Evolutionary conservation across 2,797 vertebrate species (phyloP), one percentile per base, ranked within the genome.

Genomic region (Myioborus melanocephalus): DNA sequence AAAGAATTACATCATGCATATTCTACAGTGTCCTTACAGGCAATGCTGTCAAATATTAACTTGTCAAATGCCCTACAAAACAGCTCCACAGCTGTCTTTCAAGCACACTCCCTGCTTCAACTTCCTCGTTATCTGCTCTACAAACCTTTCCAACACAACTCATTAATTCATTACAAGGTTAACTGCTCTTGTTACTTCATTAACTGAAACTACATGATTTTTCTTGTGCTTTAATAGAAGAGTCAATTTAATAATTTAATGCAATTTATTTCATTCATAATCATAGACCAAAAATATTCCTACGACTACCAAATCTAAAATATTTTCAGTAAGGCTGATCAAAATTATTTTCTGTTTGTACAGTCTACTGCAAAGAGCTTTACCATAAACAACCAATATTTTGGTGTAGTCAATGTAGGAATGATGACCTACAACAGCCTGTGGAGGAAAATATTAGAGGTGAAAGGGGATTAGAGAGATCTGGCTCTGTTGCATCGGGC

Each of bases 81-180:
- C 44, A 68, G 53, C 26, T 72, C 87, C 44, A 56, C 0, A 1
- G 57, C 52, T 61, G 77, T 78, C 80, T 88, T 95, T 93, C 88
- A 94, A 93, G 72, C 53, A 78, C 72, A 46, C 49, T 78, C 26
- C 27, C 35, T 71, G 69, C 57, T 86, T 81, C 61, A 65, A 57
- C 69, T 90, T 94, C 93, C 82, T 94, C 16, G 32, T 92, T 93
- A 94, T 90, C 83, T 89, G 30, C 55, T 89, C 84, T 83, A 77
- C 44, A 96, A 71, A 92, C 86, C 73, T 89, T 93, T 78, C 76
- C 46, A 93, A 79, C 32, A 79, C 78, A 94, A 72, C 49, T 90
- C 87, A 92, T 94, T 92, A 87, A 91, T 66, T 87, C 64, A 66
- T 92, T 89, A 94, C 59, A 77, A 95, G 78, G 70, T 90, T 96